These are phyloP conservation scores for Seison nebaliae DNA, from an alignment of 1,140 invertebrate species.

Conservation along the genomic window DNA sequence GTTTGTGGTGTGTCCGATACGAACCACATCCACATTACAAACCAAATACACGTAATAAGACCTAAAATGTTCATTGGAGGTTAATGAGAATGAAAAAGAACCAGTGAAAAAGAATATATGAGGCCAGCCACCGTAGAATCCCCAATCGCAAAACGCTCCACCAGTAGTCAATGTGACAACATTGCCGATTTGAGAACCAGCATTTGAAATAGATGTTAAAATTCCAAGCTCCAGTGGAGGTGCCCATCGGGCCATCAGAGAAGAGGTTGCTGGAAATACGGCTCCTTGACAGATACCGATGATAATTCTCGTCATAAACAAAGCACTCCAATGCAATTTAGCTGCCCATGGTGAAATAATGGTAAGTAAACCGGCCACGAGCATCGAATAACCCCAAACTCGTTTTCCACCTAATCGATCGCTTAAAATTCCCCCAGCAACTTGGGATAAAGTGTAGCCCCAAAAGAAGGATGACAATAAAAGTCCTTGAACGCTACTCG, in stretches of 20 bases:
- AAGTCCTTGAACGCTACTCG: constrained; percentile 21
- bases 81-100: too few species aligned
- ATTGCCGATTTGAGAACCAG: constrained; percentile 16
- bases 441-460: constrained; percentile 26
- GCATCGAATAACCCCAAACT: constrained; percentile 16
- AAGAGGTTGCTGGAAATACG: constrained; percentile 17
- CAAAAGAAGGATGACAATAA: constrained; percentile 27
- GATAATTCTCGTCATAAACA: constrained; percentile 7
- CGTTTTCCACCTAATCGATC: constrained; percentile 24
- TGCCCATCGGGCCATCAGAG: constrained; percentile 21
- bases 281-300: constrained; percentile 14
- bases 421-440: constrained; percentile 26
- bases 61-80: constrained; percentile 17
- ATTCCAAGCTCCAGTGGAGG: constrained; percentile 19
- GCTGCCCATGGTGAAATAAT: constrained; percentile 4
- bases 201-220: constrained; percentile 18
- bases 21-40: constrained; percentile 20
- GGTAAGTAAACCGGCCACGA: constrained; percentile 1
- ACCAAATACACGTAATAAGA: constrained; percentile 20
- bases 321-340: constrained; percentile 2
- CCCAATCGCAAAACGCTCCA: constrained; percentile 5
- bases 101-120: constrained; percentile 5
- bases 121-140: constrained; percentile 11
- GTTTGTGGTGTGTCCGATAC: constrained; percentile 20
- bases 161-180: constrained; percentile 9